Conservation (phyloP, 2,113 vertebrate species). For the Alectura lathami region DNA sequence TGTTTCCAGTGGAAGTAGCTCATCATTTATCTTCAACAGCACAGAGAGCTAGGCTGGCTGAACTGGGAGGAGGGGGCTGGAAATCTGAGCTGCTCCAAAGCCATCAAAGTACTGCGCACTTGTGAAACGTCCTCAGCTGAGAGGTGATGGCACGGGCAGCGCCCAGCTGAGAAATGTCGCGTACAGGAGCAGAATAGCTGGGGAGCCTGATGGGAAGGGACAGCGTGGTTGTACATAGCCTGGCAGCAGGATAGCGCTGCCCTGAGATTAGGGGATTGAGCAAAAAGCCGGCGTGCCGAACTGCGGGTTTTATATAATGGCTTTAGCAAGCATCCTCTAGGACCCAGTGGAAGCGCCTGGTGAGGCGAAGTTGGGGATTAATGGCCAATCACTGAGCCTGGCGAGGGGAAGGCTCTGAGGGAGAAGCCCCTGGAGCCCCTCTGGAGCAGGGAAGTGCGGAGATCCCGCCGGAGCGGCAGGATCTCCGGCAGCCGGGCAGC, state of each 20-base stretch:
- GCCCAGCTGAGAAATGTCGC: not conserved
- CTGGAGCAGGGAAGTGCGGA: not conserved
- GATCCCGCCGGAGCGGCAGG: not conserved
- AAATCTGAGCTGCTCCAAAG: not conserved
- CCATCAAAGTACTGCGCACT: not conserved
- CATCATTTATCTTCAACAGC: not conserved
- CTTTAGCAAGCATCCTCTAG: conserved; percentile 68
- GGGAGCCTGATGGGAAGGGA: conserved; percentile 35
- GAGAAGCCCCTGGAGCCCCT: conserved; percentile 7
- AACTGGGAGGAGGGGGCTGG: not conserved
- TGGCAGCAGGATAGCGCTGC: conserved; percentile 40
- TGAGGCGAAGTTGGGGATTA: conserved; percentile 45
- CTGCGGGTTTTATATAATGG: conserved; percentile 66
- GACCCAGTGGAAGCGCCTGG: conserved; percentile 53
- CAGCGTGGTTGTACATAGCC: conserved; percentile 53
- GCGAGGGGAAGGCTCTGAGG: not conserved
- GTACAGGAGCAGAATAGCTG: not conserved
- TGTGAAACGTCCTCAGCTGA: not conserved
- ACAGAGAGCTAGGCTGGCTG: not conserved
- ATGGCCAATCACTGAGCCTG: conserved; percentile 68
- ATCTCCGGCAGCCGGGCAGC: not conserved
- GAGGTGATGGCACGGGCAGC: fast-evolving
- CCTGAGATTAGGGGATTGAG: conserved; percentile 75
- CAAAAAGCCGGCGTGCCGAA: conserved; percentile 66
- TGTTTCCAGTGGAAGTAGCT: not conserved